Conservation (phyloP, 2,888 invertebrate genomes). For the Exephanes ischioxanthus region DNA sequence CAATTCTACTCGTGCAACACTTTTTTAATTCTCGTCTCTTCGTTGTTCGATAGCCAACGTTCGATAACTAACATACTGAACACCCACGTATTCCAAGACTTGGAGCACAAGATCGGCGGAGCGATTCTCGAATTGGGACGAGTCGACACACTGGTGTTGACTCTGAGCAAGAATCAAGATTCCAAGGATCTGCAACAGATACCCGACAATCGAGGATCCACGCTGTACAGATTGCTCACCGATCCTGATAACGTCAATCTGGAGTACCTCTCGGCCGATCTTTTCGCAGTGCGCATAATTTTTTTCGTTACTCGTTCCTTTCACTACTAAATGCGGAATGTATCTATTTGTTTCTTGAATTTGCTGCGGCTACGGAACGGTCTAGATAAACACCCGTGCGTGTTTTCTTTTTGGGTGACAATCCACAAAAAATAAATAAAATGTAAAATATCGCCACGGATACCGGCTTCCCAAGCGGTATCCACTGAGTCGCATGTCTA, state of each 20-base stretch:
- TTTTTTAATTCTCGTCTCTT: too few species aligned
- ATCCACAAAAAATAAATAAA: too few species aligned
- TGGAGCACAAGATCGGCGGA: conserved; percentile 85
- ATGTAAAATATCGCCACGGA: too few species aligned
- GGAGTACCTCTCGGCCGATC: conserved; percentile 87
- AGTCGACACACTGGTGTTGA: conserved; percentile 86
- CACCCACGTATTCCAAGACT: conserved; percentile 86
- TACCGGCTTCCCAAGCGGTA: too few species aligned
- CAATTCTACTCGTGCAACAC: too few species aligned
- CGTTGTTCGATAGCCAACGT: conserved; percentile 71
- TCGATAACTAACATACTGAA: conserved; percentile 86
- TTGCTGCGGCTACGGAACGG: too few species aligned
- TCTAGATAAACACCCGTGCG: too few species aligned
- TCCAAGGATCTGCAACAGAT: conserved; percentile 85
- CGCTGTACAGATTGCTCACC: conserved; percentile 87
- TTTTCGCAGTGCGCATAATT: conserved; percentile 86
- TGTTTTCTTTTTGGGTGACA: too few species aligned
- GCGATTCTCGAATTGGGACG: conserved; percentile 87
- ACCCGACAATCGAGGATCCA: conserved; percentile 87
- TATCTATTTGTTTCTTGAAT: too few species aligned
- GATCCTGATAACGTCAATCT: conserved; percentile 88
- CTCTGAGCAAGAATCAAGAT: conserved; percentile 85
- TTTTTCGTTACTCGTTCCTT: conserved; percentile 12
- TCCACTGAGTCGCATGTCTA: too few species aligned
- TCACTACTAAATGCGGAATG: too few species aligned